Evolutionary conservation across 2,888 invertebrate genomes (phyloP).

Genomic region (Chirona hameri): DNA sequence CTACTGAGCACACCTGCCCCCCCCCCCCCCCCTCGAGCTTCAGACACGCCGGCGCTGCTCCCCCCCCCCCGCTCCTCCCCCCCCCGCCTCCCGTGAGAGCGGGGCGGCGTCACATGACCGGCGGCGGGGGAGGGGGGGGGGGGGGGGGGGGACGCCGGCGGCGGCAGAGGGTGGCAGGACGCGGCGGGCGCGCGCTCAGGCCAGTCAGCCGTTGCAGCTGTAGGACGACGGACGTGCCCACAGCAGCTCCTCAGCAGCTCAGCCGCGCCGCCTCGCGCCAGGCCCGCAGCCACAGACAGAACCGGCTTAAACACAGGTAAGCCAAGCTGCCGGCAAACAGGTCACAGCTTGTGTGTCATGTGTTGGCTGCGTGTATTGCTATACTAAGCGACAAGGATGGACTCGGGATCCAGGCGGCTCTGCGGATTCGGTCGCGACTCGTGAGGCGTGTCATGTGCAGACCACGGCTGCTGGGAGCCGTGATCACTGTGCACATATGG

Average conservation of each 20-base stretch:
- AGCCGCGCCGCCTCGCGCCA: neutral
- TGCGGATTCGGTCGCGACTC: too few species aligned
- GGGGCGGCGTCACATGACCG: neutral
- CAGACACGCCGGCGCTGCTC: neutral
- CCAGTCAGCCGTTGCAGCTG: neutral
- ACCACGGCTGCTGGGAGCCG: too few species aligned
- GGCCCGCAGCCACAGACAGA: neutral
- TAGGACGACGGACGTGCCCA: neutral
- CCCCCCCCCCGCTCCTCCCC: neutral
- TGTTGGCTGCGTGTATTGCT: too few species aligned
- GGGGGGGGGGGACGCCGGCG: neutral
- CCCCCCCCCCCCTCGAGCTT: neutral
- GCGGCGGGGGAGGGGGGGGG: neutral
- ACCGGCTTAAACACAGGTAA: neutral
- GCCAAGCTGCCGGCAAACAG: too few species aligned
- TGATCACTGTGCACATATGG: too few species aligned
- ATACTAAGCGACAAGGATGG: too few species aligned
- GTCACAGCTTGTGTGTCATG: too few species aligned
- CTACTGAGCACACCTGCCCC: too few species aligned
- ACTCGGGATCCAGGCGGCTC: too few species aligned
- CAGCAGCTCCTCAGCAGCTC: neutral
- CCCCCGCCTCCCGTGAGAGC: neutral
- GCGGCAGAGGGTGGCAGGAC: slow-evolving; percentile 2
- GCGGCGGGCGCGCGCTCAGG: neutral
- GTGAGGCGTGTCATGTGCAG: too few species aligned